A percentile compares a stretch with the other conserved stretches of the same genome.
phyloP scores from a whole-genome alignment of 2,113 vertebrate species.

The Sisor rabdophorus region DNA sequence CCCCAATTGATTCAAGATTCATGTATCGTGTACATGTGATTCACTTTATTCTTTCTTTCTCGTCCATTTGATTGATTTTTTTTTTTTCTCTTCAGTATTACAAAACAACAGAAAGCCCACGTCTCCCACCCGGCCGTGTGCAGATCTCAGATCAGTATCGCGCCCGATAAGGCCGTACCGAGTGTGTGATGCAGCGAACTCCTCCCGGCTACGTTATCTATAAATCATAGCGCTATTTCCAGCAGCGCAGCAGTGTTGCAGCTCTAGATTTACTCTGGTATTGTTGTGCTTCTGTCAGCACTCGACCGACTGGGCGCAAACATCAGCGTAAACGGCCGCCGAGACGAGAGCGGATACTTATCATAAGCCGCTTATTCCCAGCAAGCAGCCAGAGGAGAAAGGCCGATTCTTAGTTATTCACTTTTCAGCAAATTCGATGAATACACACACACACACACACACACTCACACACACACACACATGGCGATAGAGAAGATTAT shows the following conservation, averaged over 20 bases:
- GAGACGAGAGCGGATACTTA: conserved; percentile 57
- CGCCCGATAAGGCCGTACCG: not conserved
- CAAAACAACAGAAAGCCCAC: no score
- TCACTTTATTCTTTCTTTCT: no score
- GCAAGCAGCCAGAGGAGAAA: not conserved
- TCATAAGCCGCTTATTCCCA: conserved; percentile 62
- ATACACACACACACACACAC: conserved; percentile 41
- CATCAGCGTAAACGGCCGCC: conserved; percentile 48
- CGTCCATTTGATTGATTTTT: no score
- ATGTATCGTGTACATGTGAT: no score
- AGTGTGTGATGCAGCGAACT: not conserved
- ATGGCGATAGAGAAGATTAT: conserved; percentile 3
- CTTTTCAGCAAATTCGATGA: conserved; percentile 52
- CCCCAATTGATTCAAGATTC: no score
- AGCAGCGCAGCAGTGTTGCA: not conserved
- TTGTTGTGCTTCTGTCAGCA: conserved; percentile 49
- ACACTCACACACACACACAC: no score
- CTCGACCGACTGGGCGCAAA: conserved; percentile 48
- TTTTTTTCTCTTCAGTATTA: no score
- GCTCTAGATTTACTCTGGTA: conserved; percentile 47
- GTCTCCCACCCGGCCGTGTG: no score
- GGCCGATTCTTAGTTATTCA: conserved; percentile 17
- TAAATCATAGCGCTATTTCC: conserved; percentile 28
- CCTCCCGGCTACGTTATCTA: not conserved
- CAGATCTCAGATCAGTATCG: not conserved